Conservation (phyloP, 2,797 vertebrate species). For the Cheirogaleus major region DNA sequence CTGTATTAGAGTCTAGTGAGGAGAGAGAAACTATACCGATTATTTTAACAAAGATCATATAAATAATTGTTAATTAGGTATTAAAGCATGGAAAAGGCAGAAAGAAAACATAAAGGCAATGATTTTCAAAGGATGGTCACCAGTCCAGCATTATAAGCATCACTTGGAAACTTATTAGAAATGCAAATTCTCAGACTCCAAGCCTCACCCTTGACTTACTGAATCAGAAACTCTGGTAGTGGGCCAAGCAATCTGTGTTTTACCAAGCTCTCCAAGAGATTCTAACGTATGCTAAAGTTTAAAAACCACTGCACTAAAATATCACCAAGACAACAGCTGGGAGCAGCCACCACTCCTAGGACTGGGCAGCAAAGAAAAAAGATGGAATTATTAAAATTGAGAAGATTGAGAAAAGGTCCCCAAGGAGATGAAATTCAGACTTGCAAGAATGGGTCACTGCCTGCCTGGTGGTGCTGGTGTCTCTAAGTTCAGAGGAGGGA, state of each 20-base stretch:
- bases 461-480: background rate
- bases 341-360: background rate
- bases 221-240: background rate
- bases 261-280: background rate
- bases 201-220: background rate
- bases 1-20: background rate
- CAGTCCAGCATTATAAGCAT: background rate
- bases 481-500: background rate
- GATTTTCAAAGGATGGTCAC: background rate
- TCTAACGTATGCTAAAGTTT: background rate
- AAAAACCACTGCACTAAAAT: background rate
- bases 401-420: background rate
- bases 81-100: background rate
- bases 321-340: background rate
- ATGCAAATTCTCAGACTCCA: background rate
- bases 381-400: constrained; percentile 21
- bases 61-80: background rate
- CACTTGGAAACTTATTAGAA: background rate
- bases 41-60: background rate
- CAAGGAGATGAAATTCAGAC: background rate
- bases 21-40: background rate
- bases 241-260: background rate
- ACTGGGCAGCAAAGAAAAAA: background rate
- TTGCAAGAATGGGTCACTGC: background rate
- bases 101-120: background rate